Evolutionary conservation across 2,113 vertebrate genomes (phyloP).

Genomic region (Larimichthys crocea): DNA sequence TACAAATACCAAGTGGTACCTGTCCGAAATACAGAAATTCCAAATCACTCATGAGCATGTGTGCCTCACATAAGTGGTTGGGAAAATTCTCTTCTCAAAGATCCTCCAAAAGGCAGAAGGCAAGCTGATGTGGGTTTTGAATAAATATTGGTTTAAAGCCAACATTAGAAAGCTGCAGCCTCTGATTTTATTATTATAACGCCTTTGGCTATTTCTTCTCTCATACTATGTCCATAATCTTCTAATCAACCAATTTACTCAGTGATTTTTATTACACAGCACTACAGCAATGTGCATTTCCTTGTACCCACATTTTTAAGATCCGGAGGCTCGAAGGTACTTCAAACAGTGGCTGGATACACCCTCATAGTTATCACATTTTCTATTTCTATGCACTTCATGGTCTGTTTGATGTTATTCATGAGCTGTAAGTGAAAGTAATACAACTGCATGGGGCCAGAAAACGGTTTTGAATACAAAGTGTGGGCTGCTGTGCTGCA

Average conservation of each 20-base stretch:
- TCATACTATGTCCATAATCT: conserved; percentile 55
- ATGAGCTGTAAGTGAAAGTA: conserved; percentile 82
- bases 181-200: conserved; percentile 52
- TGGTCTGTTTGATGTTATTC: conserved; percentile 84
- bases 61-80: conserved; percentile 16
- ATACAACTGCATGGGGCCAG: conserved; percentile 77
- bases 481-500: conserved; percentile 58
- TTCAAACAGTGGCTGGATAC: conserved; percentile 78
- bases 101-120: conserved; percentile 19
- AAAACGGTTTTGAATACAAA: conserved; percentile 77
- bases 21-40: conserved; percentile 33
- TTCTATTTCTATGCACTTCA: conserved; percentile 80
- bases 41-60: conserved; percentile 13
- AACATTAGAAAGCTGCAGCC: conserved; percentile 51
- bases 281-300: conserved; percentile 51
- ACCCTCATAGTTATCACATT: conserved; percentile 77
- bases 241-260: conserved; percentile 69
- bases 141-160: conserved; percentile 61
- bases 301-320: conserved; percentile 63
- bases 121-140: conserved; percentile 47
- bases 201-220: conserved; percentile 46
- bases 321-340: conserved; percentile 68
- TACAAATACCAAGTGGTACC: conserved; percentile 25
- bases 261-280: conserved; percentile 51
- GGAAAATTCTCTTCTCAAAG: conserved; percentile 17